Evolutionary conservation across 1,140 invertebrate genomes (phyloP), one percentile per base, ranked within the genome.

Genomic region (Euglossa dilemma): DNA sequence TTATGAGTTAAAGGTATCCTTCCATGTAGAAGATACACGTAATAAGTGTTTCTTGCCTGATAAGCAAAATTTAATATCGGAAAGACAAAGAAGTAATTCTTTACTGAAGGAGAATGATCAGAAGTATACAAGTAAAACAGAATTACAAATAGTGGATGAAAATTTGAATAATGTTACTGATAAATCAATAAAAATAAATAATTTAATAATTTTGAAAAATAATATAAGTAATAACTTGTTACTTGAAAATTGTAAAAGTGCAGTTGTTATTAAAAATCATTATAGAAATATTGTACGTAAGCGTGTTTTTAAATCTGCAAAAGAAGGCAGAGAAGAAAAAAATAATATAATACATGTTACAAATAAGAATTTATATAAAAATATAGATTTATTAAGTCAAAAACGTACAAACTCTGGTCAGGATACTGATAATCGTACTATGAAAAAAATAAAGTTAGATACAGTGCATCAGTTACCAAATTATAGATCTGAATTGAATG

Each of bases 401-500:
- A 59, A 47, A 50, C 54, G 61, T 45, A 50, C 20, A 47, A 16
- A 66, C 52, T 43, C 12, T 25, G 47, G 52, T 7, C 18, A 28
- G 18, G 16, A 6, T 25, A 63, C 2, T 47, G 66, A 47, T 61
- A 23, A 14, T 43, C 23, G 8, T 18, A 11, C 12, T 36, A 0
- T 6, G 25, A 71, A 79, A 64, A 76, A 14, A 64, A 45, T 25
- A 28, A 84, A 64, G 25, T 64, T 87, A 47, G 52, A 74, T 73
- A 83, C 25, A 25, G 52, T 11, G 6, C 12, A 0, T 81, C 57
- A n/a, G 45, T 1, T 25, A 23, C 9, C 66, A 47, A 23, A 20
- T 52, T 6, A 5, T n/a, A 43, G 0, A 28, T 6, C 2, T 52
- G 23, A 52, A 18, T 23, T 8, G 18, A 9, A 61, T 36, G 36